These are phyloP conservation scores for Ctenoplectra terminalis DNA, from an alignment of 1,140 invertebrate genomes.

Conservation along the genomic window DNA sequence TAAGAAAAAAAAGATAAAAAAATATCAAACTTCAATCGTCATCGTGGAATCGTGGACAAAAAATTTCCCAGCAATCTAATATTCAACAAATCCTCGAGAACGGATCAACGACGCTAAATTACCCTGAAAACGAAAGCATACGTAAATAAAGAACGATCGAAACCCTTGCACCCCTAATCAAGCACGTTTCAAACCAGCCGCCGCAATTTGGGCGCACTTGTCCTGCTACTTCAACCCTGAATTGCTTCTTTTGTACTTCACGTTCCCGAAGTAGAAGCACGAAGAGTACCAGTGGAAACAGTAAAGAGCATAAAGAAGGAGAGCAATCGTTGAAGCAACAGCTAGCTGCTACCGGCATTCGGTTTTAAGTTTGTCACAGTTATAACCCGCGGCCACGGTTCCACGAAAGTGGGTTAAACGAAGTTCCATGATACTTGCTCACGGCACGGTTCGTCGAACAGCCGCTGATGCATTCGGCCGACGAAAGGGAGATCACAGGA, in stretches of 20 bases:
- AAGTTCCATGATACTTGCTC: constrained; percentile 67
- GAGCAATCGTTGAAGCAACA: constrained; percentile 54
- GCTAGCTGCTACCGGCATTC: constrained; percentile 57
- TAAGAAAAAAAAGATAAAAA: too few species aligned
- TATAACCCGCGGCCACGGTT: constrained; percentile 42
- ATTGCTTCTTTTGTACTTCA: constrained; percentile 62
- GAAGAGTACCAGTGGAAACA: not conserved
- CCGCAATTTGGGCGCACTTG: constrained; percentile 51
- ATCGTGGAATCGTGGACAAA: too few species aligned
- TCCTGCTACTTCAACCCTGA: constrained; percentile 42
- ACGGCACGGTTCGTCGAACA: constrained; percentile 29
- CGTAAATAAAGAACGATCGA: not conserved
- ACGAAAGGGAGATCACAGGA: constrained; percentile 20
- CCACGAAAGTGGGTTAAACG: constrained; percentile 78
- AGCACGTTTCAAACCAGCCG: constrained; percentile 7
- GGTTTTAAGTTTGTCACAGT: constrained; percentile 75
- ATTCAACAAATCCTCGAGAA: not conserved
- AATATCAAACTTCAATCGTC: too few species aligned
- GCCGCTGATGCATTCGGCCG: constrained; percentile 9
- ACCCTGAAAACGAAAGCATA: not conserved
- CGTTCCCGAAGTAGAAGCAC: constrained; percentile 25
- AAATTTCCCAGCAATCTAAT: too few species aligned
- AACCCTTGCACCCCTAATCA: not conserved
- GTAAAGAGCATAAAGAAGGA: constrained; percentile 14
- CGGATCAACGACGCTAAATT: not conserved